A percentile compares a stretch with the other conserved stretches of the same genome.
Evolutionary conservation across 1,140 invertebrate genomes (phyloP).

Genomic region (Brachionus plicatilis): DNA sequence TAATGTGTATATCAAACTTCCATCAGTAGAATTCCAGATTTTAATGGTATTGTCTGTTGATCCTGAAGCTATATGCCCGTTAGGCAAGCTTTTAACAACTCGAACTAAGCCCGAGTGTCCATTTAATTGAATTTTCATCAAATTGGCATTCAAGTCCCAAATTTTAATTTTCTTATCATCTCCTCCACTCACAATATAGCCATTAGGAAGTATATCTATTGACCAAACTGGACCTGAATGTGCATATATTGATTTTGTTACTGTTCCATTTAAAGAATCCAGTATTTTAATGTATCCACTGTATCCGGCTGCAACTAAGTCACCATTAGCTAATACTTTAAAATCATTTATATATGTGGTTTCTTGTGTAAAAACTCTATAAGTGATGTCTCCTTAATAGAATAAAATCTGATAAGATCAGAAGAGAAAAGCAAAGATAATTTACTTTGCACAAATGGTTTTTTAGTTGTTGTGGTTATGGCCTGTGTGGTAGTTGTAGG

Average conservation of each 20-base stretch:
- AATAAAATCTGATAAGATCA: not conserved
- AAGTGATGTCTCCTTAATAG: not conserved
- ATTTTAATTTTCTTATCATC: not conserved
- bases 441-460: not conserved
- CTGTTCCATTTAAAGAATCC: not conserved
- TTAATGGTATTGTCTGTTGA: conserved; percentile 3
- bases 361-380: not conserved
- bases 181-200: not conserved
- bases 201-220: not conserved
- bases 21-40: not conserved
- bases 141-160: not conserved
- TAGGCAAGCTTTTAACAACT: not conserved
- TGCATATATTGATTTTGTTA: not conserved
- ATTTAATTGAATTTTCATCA: not conserved
- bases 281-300: not conserved
- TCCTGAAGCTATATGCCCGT: not conserved
- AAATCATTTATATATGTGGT: not conserved
- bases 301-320: not conserved
- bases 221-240: not conserved
- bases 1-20: not conserved
- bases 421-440: not conserved
- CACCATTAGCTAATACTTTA: not conserved
- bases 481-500: not conserved
- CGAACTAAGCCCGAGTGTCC: not conserved
- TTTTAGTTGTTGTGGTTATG: not conserved